phyloP scores from a whole-genome alignment of 2,797 vertebrate genomes.

The Saxicola maurus region DNA sequence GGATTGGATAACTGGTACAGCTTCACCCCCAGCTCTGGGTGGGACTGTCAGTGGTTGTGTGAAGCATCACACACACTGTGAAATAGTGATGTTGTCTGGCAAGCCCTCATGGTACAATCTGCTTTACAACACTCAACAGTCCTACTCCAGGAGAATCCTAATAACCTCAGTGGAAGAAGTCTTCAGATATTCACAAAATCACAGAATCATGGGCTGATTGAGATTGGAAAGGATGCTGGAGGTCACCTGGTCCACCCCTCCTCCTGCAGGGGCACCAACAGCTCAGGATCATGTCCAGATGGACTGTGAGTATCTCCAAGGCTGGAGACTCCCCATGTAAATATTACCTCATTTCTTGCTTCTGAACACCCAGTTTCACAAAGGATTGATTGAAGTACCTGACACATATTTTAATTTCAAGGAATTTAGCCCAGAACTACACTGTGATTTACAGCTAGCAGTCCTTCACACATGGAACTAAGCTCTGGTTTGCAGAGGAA shows the following conservation, averaged over 20 bases:
- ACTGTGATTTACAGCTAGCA: not conserved
- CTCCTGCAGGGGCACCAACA: not conserved
- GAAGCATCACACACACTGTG: not conserved
- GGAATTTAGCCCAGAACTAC: not conserved
- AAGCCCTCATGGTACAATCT: not conserved
- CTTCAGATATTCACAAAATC: not conserved
- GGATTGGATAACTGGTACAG: not conserved
- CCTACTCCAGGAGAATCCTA: not conserved
- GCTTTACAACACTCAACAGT: not conserved
- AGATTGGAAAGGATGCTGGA: not conserved
- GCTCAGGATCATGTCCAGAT: not conserved
- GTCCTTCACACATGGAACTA: not conserved
- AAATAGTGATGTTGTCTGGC: not conserved
- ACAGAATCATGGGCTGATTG: not conserved
- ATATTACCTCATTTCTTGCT: not conserved
- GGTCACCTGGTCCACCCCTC: not conserved
- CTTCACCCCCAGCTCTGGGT: not conserved
- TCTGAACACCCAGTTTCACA: not conserved
- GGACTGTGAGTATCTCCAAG: not conserved
- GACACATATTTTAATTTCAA: not conserved
- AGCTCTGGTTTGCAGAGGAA: not conserved
- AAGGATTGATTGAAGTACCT: not conserved
- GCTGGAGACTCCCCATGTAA: not conserved
- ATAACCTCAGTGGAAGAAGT: not conserved
- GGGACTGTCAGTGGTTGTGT: not conserved